Percentiles rank a stretch among this genome's conserved stretches.
Conservation (phyloP, 2,888 invertebrate species). For the Crocallis elinguaria region DNA sequence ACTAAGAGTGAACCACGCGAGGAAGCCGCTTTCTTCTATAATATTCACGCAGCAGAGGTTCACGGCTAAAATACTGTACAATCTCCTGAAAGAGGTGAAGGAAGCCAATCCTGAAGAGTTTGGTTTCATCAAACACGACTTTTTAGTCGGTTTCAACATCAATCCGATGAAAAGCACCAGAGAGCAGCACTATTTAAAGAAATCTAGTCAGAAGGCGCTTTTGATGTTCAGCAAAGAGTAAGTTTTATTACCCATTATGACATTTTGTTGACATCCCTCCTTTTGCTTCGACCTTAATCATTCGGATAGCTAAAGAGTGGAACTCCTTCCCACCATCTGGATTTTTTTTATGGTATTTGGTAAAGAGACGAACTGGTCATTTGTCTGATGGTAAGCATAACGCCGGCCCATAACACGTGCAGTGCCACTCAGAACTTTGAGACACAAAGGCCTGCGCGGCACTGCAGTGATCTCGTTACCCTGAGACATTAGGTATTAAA, state of each 20-base stretch:
- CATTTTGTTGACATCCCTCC: no score
- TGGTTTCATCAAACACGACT: constrained; percentile 87
- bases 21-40: constrained; percentile 86
- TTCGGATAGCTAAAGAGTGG: no score
- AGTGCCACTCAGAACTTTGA: no score
- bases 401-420: no score
- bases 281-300: no score
- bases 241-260: constrained; percentile 35
- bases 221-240: constrained; percentile 75
- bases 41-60: constrained; percentile 90
- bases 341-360: no score
- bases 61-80: constrained; percentile 90
- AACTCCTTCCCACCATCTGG: no score
- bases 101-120: constrained; percentile 72
- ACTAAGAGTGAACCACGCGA: constrained; percentile 54
- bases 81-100: constrained; percentile 85
- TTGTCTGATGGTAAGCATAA: no score
- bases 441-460: no score
- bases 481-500: no score
- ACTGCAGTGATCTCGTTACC: no score
- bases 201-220: constrained; percentile 82
- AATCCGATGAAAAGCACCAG: constrained; percentile 84
- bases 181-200: constrained; percentile 81
- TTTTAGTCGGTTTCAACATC: constrained; percentile 88
- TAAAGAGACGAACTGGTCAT: no score